These are phyloP conservation scores for Pseudois nayaur DNA, from an alignment of 2,113 vertebrate species.

Conservation along the genomic window DNA sequence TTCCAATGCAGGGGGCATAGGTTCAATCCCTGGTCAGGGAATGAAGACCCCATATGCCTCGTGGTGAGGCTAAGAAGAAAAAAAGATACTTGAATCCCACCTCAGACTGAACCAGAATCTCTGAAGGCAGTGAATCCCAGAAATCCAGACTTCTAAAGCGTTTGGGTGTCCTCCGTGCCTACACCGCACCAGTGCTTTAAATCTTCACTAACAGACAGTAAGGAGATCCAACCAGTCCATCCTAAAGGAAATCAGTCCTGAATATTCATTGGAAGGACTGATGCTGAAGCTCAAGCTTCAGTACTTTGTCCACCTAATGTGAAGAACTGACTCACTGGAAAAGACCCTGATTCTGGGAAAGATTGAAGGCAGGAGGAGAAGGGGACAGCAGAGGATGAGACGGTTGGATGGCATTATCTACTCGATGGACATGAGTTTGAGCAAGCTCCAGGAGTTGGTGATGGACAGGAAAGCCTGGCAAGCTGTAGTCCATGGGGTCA, in stretches of 20 bases:
- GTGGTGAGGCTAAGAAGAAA: not conserved
- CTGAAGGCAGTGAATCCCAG: not conserved
- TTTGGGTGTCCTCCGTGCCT: not conserved
- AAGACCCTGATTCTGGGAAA: not conserved
- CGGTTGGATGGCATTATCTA: not conserved
- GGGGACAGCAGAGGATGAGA: not conserved
- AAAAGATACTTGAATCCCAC: not conserved
- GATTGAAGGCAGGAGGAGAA: not conserved
- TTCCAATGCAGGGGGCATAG: not conserved
- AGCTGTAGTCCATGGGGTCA: not conserved
- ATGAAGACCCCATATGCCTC: not conserved
- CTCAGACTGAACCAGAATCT: not conserved
- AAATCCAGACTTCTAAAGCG: not conserved
- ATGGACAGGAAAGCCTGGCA: not conserved
- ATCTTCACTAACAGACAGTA: not conserved
- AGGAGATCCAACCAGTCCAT: not conserved
- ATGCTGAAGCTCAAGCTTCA: not conserved
- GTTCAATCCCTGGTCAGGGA: not conserved
- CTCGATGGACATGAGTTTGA: not conserved
- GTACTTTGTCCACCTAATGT: not conserved
- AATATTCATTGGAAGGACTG: not conserved
- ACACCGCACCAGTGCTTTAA: rapidly evolving
- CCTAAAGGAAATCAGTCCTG: not conserved
- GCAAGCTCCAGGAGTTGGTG: not conserved
- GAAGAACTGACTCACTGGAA: not conserved